These are phyloP conservation scores for Brachylomia viminalis DNA, from an alignment of 2,888 invertebrate genomes.

Conservation along the genomic window DNA sequence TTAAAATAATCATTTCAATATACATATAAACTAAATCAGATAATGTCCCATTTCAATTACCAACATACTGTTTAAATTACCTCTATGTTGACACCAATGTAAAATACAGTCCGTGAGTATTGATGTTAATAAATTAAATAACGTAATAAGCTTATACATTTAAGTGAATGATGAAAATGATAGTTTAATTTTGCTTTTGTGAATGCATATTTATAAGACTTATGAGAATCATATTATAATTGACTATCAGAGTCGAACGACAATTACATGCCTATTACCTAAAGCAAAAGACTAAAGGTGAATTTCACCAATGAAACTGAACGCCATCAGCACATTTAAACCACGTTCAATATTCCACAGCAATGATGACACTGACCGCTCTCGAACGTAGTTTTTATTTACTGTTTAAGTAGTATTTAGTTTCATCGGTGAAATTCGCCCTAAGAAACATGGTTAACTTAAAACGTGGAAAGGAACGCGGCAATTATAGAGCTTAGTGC, in stretches of 20 bases:
- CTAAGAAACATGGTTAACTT: not conserved
- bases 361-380: not conserved
- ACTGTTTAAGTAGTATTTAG: not conserved
- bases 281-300: not conserved
- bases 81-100: not conserved
- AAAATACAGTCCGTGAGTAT: constrained; percentile 3
- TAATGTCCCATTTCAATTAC: constrained; percentile 13
- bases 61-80: not conserved
- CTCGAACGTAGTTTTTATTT: not conserved
- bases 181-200: constrained; percentile 12
- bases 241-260: not conserved
- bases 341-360: not conserved
- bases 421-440: not conserved
- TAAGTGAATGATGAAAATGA: constrained; percentile 14
- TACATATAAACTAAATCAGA: not conserved
- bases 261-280: not conserved
- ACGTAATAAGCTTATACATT: not conserved
- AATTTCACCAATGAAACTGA: not conserved
- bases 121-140: constrained; percentile 5
- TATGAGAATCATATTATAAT: not conserved
- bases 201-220: not conserved
- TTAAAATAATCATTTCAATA: not conserved
- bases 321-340: not conserved
- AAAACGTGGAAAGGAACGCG: not conserved
- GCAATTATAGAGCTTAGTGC: constrained; percentile 66